These are phyloP conservation scores for Ischnus inquisitorius DNA, from an alignment of 2,888 invertebrate genomes.

Conservation along the genomic window DNA sequence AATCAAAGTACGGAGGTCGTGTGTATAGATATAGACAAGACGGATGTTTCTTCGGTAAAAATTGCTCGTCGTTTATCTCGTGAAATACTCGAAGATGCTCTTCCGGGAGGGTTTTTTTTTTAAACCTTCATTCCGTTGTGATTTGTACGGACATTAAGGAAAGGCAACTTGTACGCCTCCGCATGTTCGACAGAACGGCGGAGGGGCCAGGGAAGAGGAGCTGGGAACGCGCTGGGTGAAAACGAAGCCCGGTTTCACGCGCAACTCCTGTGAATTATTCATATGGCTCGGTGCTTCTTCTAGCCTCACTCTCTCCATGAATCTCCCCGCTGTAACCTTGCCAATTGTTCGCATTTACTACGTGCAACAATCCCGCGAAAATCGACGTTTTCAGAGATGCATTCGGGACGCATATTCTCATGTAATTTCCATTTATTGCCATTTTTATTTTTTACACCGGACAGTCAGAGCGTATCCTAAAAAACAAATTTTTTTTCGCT, in stretches of 20 bases:
- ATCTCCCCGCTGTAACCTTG: constrained; percentile 5
- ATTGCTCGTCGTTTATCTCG: background rate
- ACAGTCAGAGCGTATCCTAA: no score
- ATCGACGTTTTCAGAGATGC: background rate
- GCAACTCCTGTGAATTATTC: constrained; percentile 40
- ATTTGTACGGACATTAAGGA: background rate
- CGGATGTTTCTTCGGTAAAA: background rate
- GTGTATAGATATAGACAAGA: no score
- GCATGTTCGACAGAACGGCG: background rate
- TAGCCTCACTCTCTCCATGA: background rate
- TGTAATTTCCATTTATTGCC: background rate
- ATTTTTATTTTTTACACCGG: background rate
- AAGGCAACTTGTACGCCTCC: background rate
- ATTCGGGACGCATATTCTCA: background rate
- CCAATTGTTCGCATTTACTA: background rate
- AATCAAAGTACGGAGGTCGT: background rate
- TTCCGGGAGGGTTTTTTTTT: background rate
- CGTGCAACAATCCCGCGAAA: background rate
- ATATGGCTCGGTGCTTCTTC: background rate
- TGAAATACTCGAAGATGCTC: background rate
- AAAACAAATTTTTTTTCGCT: no score
- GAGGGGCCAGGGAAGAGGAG: background rate
- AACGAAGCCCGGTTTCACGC: constrained; percentile 3
- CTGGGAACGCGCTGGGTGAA: background rate
- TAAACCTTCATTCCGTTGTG: background rate